A percentile compares a stretch with the other conserved stretches of the same genome.
Evolutionary conservation across 2,113 vertebrate genomes (phyloP).

Genomic region (Tachysurus vachellii): DNA sequence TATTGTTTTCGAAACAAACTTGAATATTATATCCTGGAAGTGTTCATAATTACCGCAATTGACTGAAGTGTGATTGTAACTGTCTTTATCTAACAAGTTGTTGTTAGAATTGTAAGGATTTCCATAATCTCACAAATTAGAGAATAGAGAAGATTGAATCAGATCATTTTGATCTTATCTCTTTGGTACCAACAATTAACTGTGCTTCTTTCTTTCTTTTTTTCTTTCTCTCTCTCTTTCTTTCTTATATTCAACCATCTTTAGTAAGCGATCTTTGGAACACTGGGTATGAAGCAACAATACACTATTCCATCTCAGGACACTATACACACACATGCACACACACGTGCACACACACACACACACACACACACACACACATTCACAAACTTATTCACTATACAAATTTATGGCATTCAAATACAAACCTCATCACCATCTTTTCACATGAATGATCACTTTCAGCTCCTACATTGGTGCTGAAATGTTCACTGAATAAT

Average conservation of each 20-base stretch:
- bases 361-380: not conserved
- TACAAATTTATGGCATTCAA: not conserved
- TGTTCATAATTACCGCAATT: not conserved
- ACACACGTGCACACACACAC: too few relatives aligned
- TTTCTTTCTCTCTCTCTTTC: not conserved
- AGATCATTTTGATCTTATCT: not conserved
- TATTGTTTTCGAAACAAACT: not conserved
- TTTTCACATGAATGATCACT: not conserved
- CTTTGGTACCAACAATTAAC: not conserved
- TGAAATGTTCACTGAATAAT: not conserved
- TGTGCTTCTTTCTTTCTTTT: not conserved
- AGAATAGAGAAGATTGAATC: not conserved
- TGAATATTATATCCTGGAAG: not conserved
- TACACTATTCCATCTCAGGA: not conserved
- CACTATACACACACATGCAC: not conserved
- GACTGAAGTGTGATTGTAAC: not conserved
- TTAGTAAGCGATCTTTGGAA: not conserved
- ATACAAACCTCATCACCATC: not conserved
- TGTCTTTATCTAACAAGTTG: not conserved
- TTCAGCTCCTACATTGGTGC: not conserved
- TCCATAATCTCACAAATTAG: not conserved
- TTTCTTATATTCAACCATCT: not conserved
- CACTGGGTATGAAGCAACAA: not conserved
- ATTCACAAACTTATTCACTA: not conserved
- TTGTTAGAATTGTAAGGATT: not conserved